Percentiles rank a stretch among this genome's conserved stretches.
These are phyloP conservation scores for Dromius quadrimaculatus DNA, from an alignment of 2,888 invertebrate species.

Conservation along the genomic window DNA sequence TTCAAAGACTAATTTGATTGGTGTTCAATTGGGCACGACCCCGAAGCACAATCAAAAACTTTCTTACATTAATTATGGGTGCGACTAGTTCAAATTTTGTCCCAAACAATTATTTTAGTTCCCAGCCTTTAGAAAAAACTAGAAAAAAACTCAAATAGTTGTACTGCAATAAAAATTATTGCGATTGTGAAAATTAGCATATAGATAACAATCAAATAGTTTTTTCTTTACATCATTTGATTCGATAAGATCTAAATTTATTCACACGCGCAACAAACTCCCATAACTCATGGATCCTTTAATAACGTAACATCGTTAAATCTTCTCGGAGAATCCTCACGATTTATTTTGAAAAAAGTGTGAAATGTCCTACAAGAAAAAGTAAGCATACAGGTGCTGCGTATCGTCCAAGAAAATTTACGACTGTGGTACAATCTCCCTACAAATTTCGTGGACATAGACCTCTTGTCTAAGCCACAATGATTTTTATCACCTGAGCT, in stretches of 20 bases:
- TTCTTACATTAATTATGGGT: too few species aligned
- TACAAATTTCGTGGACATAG: constrained; percentile 27
- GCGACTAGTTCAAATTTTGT: too few species aligned
- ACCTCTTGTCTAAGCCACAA: constrained; percentile 12
- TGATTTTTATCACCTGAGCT: constrained; percentile 32
- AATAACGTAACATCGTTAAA: too few species aligned
- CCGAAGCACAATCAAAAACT: too few species aligned
- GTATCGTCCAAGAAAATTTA: constrained; percentile 14
- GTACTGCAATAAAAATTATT: constrained; percentile 7
- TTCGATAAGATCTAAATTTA: constrained; percentile 22
- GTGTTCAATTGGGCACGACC: too few species aligned
- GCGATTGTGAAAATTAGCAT: constrained; percentile 31
- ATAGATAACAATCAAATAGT: constrained; percentile 26
- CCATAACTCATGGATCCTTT: too few species aligned
- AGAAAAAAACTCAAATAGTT: background rate
- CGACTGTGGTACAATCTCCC: background rate
- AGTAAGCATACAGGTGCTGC: constrained; percentile 17
- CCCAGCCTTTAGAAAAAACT: too few species aligned
- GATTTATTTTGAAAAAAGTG: too few species aligned
- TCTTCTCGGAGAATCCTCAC: too few species aligned
- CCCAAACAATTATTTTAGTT: too few species aligned
- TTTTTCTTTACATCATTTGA: constrained; percentile 20
- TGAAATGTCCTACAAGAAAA: too few species aligned
- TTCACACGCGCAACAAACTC: constrained; percentile 5
- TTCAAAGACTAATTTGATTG: too few species aligned